phyloP scores from a whole-genome alignment of 1,140 invertebrate genomes.

The Cephus cinctus region DNA sequence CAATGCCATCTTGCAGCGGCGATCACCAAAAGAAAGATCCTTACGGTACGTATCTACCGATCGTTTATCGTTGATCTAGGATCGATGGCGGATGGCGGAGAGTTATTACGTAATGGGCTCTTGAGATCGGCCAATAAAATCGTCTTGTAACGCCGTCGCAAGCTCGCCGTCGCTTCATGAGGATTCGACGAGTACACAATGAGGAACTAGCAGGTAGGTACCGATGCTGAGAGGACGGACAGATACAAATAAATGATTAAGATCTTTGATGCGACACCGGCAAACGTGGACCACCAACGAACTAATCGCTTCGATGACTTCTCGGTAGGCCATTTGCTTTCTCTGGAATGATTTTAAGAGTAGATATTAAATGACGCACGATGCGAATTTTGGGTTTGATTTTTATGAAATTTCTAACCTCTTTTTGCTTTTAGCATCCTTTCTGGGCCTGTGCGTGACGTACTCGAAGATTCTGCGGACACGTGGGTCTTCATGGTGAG shows the following conservation, averaged over 20 bases:
- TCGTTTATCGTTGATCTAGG: constrained; percentile 26
- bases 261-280: constrained; percentile 25
- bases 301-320: too few species aligned
- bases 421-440: too few species aligned
- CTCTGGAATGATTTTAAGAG: too few species aligned
- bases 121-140: constrained; percentile 26
- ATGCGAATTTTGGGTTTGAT: too few species aligned
- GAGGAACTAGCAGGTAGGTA: constrained; percentile 25
- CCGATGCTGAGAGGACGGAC: constrained; percentile 19
- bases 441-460: too few species aligned
- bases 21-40: too few species aligned
- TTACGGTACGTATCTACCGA: constrained; percentile 31
- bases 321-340: too few species aligned
- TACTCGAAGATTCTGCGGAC: too few species aligned
- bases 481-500: too few species aligned
- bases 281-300: constrained; percentile 30
- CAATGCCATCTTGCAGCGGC: too few species aligned
- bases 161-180: constrained; percentile 20
- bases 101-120: constrained; percentile 34
- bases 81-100: constrained; percentile 17
- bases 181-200: constrained; percentile 28
- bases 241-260: constrained; percentile 36
- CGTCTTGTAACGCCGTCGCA: constrained; percentile 31
- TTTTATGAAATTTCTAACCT: too few species aligned
- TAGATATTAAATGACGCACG: too few species aligned